phyloP scores from a whole-genome alignment of 2,888 invertebrate genomes.

The Alentia gelatinosa region DNA sequence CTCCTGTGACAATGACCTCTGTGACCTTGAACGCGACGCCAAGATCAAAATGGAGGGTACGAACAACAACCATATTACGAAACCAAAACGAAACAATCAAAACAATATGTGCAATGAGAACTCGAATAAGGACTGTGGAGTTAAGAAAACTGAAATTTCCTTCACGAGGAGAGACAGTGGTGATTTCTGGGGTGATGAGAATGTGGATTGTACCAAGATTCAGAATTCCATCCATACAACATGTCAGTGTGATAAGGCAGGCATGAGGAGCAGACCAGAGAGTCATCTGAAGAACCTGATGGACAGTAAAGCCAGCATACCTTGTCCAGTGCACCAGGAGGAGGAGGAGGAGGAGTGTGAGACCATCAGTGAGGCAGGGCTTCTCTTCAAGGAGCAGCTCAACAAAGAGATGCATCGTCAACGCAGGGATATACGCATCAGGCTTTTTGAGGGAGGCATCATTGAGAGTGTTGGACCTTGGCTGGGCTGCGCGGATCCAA shows the following conservation, averaged over 20 bases:
- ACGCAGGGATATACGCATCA: neutral
- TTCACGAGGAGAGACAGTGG: neutral
- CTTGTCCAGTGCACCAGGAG: neutral
- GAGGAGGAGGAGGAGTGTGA: neutral
- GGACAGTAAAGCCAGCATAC: neutral
- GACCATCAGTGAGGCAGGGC: neutral
- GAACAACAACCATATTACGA: neutral
- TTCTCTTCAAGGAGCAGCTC: neutral
- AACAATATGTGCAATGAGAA: neutral
- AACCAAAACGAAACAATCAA: neutral
- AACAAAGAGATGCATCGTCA: neutral
- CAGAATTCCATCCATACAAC: neutral
- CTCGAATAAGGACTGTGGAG: neutral
- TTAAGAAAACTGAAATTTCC: neutral
- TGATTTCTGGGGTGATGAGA: neutral
- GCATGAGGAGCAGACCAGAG: neutral
- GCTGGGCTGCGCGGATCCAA: slow-evolving; percentile 3
- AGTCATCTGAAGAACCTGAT: neutral
- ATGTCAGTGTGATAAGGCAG: neutral
- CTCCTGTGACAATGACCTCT: slow-evolving; percentile 17
- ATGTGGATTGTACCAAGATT: neutral
- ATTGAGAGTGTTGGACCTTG: slow-evolving; percentile 49
- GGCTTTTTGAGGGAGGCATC: slow-evolving; percentile 46
- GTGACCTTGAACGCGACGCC: slow-evolving; percentile 17
- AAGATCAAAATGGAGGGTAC: slow-evolving; percentile 39